These are phyloP conservation scores for Sebastes oblongus DNA, from an alignment of 2,797 vertebrate species.

Conservation along the genomic window DNA sequence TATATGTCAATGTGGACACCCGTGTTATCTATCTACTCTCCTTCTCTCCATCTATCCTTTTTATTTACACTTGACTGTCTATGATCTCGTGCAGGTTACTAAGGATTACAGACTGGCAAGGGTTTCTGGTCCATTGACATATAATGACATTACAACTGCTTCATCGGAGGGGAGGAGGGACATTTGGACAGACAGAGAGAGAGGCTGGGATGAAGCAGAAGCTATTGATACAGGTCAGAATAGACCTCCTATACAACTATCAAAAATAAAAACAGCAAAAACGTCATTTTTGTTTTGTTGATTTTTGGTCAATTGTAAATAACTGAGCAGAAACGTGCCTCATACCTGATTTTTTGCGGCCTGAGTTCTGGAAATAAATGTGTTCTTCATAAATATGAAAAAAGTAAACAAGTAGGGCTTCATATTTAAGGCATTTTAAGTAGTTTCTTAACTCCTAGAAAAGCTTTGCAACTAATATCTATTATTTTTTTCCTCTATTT, in stretches of 20 bases:
- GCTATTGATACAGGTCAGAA: constrained; percentile 88
- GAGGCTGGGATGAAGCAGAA: constrained; percentile 86
- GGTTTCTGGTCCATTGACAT: constrained; percentile 88
- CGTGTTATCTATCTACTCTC: constrained; percentile 65
- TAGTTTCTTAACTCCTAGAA: not conserved
- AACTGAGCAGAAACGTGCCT: not conserved
- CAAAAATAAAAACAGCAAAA: constrained; percentile 19
- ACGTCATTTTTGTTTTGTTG: constrained; percentile 7
- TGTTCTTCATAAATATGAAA: not conserved
- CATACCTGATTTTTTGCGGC: not conserved
- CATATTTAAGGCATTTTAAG: not conserved
- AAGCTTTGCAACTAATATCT: not conserved
- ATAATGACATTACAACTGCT: constrained; percentile 87
- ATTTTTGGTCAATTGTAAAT: not conserved
- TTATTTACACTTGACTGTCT: constrained; percentile 82
- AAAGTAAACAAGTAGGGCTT: not conserved
- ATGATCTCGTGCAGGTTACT: constrained; percentile 87
- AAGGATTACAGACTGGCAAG: constrained; percentile 87
- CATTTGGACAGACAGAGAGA: constrained; percentile 88
- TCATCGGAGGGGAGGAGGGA: constrained; percentile 86
- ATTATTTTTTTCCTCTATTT: not conserved
- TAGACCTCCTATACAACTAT: constrained; percentile 76
- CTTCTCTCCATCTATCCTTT: constrained; percentile 62
- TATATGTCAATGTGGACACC: constrained; percentile 82
- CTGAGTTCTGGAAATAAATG: constrained; percentile 1